Evolutionary conservation across 1,140 invertebrate species (phyloP), one percentile per base, ranked within the genome.

Genomic region (Doryteuthis pealeii): DNA sequence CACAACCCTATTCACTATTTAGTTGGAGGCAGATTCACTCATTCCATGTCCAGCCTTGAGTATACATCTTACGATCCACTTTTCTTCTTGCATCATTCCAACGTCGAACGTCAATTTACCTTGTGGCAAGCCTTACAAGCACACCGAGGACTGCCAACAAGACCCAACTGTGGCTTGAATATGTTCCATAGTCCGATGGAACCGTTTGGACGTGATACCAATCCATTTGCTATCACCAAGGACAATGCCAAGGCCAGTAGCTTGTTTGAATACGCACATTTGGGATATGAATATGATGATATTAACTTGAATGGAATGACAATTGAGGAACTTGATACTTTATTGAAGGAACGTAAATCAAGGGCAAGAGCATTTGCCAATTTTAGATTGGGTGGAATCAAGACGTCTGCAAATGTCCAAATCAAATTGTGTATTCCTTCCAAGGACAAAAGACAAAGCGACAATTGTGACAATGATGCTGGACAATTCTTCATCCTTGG

Each of bases 1-100:
- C 79, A 80, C 77, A 80, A 78, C 71, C 62, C 74, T 49, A 78
- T 80, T 66, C 79, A 80, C 71, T 80, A 74, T 72, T 73, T 80
- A 62, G 77, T 78, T 26, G 79, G 79, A 28, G 79, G 79, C 1
- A 30, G 72, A 31, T 72, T 74, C 74, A 71, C 43, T 14, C 74
- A 74, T 62, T 78, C 77, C 30, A 73, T 80, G 74, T 80, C 79
- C 35, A 74, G 67, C 33, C 73, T 80, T 33, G 79, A 80, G 40
- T 80, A 77, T 72, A 77, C 77, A 5, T 70, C 79, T 32, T 80
- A 78, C 71, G 79, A 80, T 43, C 79, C 79, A 71, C 40, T 71
- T 28, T 71, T 71, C 28, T 71, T 71, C 28, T 40, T 71, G 18
- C 70, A 71, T 54, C 26, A 74, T 80, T 78, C 79, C 66, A 80